phyloP scores from a whole-genome alignment of 2,113 vertebrate species.

The Bufo bufo region DNA sequence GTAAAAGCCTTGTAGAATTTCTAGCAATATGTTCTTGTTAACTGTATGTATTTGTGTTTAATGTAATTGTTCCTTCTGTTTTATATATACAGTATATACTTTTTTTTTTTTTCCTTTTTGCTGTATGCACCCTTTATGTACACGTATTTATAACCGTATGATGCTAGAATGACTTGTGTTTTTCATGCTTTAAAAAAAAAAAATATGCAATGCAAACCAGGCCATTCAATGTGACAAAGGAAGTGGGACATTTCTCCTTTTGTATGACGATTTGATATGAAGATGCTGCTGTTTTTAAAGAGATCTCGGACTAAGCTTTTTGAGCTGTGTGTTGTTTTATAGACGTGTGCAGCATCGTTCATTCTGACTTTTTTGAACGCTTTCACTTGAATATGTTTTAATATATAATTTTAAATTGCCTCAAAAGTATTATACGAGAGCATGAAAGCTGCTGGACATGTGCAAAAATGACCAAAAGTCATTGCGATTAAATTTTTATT shows the following conservation, averaged over 20 bases:
- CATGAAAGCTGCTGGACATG: conserved; percentile 38
- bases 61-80: conserved; percentile 76
- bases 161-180: conserved; percentile 64
- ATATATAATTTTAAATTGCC: conserved; percentile 37
- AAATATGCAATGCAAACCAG: conserved; percentile 59
- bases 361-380: conserved; percentile 70
- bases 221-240: conserved; percentile 58
- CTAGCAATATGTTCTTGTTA: conserved; percentile 72
- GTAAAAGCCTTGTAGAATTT: conserved; percentile 69
- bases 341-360: conserved; percentile 70
- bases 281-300: conserved; percentile 62
- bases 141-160: conserved; percentile 71
- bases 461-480: conserved; percentile 45
- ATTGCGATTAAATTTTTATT: not conserved
- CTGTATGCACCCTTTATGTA: conserved; percentile 77
- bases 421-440: conserved; percentile 25
- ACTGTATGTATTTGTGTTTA: conserved; percentile 75
- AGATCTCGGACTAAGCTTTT: conserved; percentile 18
- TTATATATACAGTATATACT: conserved; percentile 49
- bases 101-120: conserved; percentile 61
- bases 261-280: conserved; percentile 63
- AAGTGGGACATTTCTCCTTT: not conserved
- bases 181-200: conserved; percentile 54
- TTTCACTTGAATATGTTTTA: conserved; percentile 55
- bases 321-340: conserved; percentile 70